These are phyloP conservation scores for Tiliacea aurago DNA, from an alignment of 2,888 invertebrate genomes.

Conservation along the genomic window DNA sequence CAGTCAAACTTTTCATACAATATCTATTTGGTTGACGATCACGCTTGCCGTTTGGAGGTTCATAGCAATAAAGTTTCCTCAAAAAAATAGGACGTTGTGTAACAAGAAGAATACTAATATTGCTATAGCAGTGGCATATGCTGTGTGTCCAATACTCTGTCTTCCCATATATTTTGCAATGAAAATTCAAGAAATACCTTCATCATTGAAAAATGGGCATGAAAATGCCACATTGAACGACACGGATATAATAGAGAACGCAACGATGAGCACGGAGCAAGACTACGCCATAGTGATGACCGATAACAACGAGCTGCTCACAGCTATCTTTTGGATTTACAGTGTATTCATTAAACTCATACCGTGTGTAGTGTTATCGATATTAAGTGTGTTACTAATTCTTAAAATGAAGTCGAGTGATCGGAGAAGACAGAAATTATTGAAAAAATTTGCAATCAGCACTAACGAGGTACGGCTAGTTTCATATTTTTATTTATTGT, in stretches of 20 bases:
- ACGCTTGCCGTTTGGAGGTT: conserved; percentile 98
- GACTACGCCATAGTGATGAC: conserved; percentile 93
- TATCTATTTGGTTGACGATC: conserved; percentile 98
- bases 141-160: conserved; percentile 95
- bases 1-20: conserved; percentile 96
- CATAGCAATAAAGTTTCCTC: conserved; percentile 96
- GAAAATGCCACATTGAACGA: conserved; percentile 75
- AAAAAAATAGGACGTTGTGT: conserved; percentile 95
- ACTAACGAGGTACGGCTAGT: conserved; percentile 81
- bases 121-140: conserved; percentile 94
- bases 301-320: conserved; percentile 91
- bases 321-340: conserved; percentile 97
- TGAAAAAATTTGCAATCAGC: conserved; percentile 86
- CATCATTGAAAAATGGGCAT: conserved; percentile 44
- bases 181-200: conserved; percentile 90
- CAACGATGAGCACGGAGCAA: conserved; percentile 81
- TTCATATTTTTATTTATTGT: conserved; percentile 27
- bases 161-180: conserved; percentile 95
- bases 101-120: conserved; percentile 94
- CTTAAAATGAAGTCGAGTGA: conserved; percentile 95
- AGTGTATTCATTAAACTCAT: conserved; percentile 97
- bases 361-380: conserved; percentile 96
- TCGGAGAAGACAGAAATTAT: conserved; percentile 93
- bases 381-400: conserved; percentile 94
- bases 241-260: conserved; percentile 70